Conservation (phyloP, 2,113 vertebrate genomes). For the Salminus brasiliensis region DNA sequence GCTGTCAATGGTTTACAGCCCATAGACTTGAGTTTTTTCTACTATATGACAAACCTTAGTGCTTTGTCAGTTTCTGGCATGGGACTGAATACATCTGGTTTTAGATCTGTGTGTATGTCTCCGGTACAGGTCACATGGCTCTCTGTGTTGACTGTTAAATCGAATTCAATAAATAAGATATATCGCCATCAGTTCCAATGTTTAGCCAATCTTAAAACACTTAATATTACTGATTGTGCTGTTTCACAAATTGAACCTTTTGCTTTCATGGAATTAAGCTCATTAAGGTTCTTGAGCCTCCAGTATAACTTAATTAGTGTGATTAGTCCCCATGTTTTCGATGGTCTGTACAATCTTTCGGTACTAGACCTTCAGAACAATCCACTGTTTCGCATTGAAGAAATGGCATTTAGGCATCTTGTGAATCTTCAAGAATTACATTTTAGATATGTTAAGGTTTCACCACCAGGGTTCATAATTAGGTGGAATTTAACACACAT, state of each 20-base stretch:
- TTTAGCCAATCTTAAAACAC: not conserved
- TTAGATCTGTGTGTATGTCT: not conserved
- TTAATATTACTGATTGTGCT: not conserved
- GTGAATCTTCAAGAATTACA: constrained; percentile 4
- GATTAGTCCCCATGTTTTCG: constrained; percentile 13
- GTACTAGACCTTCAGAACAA: constrained; percentile 17
- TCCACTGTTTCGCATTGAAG: constrained; percentile 4
- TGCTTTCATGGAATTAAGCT: not conserved
- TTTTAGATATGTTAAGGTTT: not conserved
- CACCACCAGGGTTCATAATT: not conserved
- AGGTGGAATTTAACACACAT: constrained; percentile 8
- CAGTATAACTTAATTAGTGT: not conserved
- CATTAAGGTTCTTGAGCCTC: not conserved
- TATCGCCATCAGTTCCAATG: constrained; percentile 7
- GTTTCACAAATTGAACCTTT: constrained; percentile 14
- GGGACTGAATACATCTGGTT: not conserved
- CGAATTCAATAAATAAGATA: not conserved
- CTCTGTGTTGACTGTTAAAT: not conserved
- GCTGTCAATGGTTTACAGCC: not conserved
- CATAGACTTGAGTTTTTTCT: not conserved
- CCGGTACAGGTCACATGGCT: not conserved
- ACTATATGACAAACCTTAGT: not conserved
- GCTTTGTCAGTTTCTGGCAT: not conserved
- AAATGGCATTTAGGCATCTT: constrained; percentile 7
- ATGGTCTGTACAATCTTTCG: constrained; percentile 19